Percentiles rank a stretch among this genome's conserved stretches.
Conservation (phyloP, 2,797 vertebrate species). For the Setipinna tenuifilis region DNA sequence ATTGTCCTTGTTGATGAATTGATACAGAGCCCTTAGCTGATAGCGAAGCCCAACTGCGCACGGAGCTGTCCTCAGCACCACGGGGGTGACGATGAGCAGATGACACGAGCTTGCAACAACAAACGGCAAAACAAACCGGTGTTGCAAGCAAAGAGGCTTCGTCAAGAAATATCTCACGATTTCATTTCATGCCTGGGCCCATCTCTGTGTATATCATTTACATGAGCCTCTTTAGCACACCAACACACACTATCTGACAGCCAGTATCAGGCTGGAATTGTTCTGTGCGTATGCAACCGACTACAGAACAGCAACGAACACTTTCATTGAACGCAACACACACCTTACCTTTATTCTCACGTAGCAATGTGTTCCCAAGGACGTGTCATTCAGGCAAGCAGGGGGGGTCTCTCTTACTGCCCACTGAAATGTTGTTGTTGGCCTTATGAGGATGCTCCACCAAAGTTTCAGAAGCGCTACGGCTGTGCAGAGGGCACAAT, state of each 20-base stretch:
- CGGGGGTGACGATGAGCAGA: background rate
- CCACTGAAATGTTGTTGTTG: slow-evolving; percentile 86
- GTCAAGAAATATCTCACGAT: slow-evolving; percentile 10
- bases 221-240: background rate
- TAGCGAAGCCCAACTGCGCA: background rate
- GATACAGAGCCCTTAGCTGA: background rate
- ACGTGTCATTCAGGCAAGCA: slow-evolving; percentile 90
- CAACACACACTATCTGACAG: background rate
- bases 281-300: background rate
- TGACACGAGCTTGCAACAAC: background rate
- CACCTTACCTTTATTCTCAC: slow-evolving; percentile 91
- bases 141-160: background rate
- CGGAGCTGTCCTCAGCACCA: slow-evolving; percentile 47
- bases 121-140: background rate
- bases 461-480: slow-evolving; percentile 88
- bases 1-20: background rate
- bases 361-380: slow-evolving; percentile 97
- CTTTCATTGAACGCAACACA: background rate
- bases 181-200: background rate
- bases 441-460: slow-evolving; percentile 86
- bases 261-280: background rate
- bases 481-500: slow-evolving; percentile 84
- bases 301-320: background rate
- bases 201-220: background rate
- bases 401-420: slow-evolving; percentile 83